Evolutionary conservation across 2,888 invertebrate species (phyloP).

Genomic region (Amaurobius ferox): DNA sequence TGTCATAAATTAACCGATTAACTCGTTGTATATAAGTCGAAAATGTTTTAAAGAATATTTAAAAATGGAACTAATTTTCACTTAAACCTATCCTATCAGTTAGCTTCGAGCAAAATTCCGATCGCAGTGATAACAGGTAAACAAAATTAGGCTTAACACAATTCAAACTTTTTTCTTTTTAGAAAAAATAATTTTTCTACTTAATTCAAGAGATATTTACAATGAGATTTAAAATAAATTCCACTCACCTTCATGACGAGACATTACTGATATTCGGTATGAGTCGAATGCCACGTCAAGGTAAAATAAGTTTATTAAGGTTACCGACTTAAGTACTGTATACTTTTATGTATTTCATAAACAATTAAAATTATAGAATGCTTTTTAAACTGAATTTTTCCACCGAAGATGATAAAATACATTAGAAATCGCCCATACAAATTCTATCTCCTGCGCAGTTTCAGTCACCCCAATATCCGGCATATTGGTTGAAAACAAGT

Average conservation of each 20-base stretch:
- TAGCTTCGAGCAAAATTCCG: background rate
- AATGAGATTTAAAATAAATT: slow-evolving; percentile 43
- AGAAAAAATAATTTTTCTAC: no score
- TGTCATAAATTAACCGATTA: no score
- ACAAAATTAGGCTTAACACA: background rate
- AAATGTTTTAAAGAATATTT: no score
- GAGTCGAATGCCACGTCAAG: slow-evolving; percentile 70
- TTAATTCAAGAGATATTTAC: no score
- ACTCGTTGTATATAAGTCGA: no score
- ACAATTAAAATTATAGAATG: slow-evolving; percentile 46
- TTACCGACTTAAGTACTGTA: slow-evolving; percentile 44
- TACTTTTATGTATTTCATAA: slow-evolving; percentile 54
- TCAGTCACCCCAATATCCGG: slow-evolving; percentile 70
- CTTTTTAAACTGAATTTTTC: slow-evolving; percentile 55
- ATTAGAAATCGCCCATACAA: slow-evolving; percentile 55
- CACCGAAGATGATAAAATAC: slow-evolving; percentile 42
- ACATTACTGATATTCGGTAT: slow-evolving; percentile 82
- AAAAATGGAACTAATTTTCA: background rate
- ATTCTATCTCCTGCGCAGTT: slow-evolving; percentile 70
- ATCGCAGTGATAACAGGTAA: background rate
- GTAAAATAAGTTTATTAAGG: slow-evolving; percentile 58
- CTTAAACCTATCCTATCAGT: background rate
- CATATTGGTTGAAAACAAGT: slow-evolving; percentile 69
- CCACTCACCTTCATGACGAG: slow-evolving; percentile 87
- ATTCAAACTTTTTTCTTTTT: background rate